These are phyloP conservation scores for Actenoides hombroni DNA, from an alignment of 2,113 vertebrate species.

Conservation along the genomic window DNA sequence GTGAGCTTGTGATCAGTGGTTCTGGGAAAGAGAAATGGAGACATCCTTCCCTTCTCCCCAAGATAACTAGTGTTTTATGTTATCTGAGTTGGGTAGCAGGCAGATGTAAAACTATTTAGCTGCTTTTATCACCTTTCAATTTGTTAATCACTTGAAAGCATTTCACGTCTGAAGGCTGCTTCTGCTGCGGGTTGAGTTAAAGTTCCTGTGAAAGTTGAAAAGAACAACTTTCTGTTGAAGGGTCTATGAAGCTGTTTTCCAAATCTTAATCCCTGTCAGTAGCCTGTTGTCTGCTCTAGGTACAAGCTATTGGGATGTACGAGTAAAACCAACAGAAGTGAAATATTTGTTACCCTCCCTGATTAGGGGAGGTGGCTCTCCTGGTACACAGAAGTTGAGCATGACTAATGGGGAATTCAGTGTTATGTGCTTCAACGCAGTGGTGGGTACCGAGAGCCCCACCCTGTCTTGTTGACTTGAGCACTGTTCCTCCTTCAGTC, in stretches of 20 bases:
- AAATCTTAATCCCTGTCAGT: background rate
- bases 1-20: background rate
- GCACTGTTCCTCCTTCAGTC: background rate
- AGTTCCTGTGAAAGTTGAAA: background rate
- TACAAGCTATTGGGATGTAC: rapidly evolving
- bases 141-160: background rate
- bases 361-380: background rate
- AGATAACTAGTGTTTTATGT: background rate
- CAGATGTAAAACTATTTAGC: background rate
- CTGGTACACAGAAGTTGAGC: background rate
- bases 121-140: background rate
- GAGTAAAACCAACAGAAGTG: background rate
- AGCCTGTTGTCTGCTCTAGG: background rate
- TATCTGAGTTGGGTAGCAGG: background rate
- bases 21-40: background rate
- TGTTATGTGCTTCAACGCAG: background rate
- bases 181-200: background rate
- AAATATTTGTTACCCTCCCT: background rate
- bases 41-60: background rate
- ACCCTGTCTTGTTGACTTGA: background rate
- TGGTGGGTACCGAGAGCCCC: background rate
- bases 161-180: background rate
- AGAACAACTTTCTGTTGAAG: background rate
- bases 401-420: background rate
- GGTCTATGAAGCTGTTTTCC: background rate